These are phyloP conservation scores for Buathra laborator DNA, from an alignment of 2,888 invertebrate species.

Conservation along the genomic window DNA sequence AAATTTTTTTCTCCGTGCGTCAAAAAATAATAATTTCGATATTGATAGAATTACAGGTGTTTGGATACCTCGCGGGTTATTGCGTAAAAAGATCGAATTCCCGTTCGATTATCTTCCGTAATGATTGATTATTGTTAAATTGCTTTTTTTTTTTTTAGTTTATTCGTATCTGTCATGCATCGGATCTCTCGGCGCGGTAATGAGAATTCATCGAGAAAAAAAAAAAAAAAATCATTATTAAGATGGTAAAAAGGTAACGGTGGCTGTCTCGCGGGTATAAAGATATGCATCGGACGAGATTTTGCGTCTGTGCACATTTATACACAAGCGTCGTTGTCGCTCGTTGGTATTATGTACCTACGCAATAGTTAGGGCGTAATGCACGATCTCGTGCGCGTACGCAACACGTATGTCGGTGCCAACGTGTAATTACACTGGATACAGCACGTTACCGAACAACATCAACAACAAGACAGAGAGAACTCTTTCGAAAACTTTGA, in stretches of 20 bases:
- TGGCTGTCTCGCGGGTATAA: constrained; percentile 12
- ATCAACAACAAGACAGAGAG: constrained; percentile 62
- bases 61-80: not conserved
- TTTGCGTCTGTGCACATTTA: constrained; percentile 33
- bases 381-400: constrained; percentile 66
- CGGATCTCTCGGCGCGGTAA: constrained; percentile 13
- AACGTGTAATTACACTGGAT: constrained; percentile 77
- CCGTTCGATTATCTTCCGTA: constrained; percentile 16
- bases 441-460: constrained; percentile 71
- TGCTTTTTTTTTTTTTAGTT: constrained; percentile 25
- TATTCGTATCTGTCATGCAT: not conserved
- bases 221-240: constrained; percentile 9
- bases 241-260: constrained; percentile 13
- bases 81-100: not conserved
- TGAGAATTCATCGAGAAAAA: constrained; percentile 12
- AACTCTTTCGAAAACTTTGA: constrained; percentile 74
- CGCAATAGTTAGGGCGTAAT: constrained; percentile 68
- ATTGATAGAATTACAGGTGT: not conserved
- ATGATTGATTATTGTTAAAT: constrained; percentile 18
- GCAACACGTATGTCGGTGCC: constrained; percentile 63
- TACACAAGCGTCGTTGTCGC: not conserved
- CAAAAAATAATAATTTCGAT: not conserved
- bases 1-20: not conserved
- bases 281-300: constrained; percentile 55
- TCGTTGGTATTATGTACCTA: constrained; percentile 51